A percentile compares a stretch with the other conserved stretches of the same genome.
Conservation (phyloP, 2,888 invertebrate species). For the Crocallis elinguaria region DNA sequence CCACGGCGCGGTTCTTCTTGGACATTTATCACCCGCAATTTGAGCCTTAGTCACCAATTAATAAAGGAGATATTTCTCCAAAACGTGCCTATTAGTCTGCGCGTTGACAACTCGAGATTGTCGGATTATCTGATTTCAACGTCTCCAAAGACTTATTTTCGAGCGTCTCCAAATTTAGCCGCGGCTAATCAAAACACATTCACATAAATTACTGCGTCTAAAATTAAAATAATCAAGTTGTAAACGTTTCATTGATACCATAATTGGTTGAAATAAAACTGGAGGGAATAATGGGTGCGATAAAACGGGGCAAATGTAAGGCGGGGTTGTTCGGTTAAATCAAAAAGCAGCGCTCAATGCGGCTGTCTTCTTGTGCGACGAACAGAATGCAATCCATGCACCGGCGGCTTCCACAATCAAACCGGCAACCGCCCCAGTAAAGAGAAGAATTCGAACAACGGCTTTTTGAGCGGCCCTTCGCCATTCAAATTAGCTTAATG, state of each 20-base stretch:
- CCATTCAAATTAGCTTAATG: slow-evolving; percentile 85
- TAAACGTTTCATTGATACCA: slow-evolving; percentile 41
- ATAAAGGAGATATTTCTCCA: slow-evolving; percentile 59
- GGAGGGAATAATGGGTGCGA: slow-evolving; percentile 54
- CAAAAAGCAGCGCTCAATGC: slow-evolving; percentile 71
- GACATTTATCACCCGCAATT: slow-evolving; percentile 70
- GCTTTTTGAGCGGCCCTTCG: slow-evolving; percentile 76
- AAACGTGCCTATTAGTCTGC: slow-evolving; percentile 59
- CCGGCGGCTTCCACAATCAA: slow-evolving; percentile 72
- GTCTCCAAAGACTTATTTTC: slow-evolving; percentile 70
- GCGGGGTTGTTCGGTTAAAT: slow-evolving; percentile 58
- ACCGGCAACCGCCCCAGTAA: slow-evolving; percentile 67
- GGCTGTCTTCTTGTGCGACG: slow-evolving; percentile 69
- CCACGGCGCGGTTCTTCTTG: slow-evolving; percentile 69
- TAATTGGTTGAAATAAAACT: slow-evolving; percentile 53
- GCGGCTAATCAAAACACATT: slow-evolving; percentile 42
- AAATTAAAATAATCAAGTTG: slow-evolving; percentile 41
- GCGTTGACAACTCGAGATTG: slow-evolving; percentile 76
- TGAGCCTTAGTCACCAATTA: slow-evolving; percentile 54
- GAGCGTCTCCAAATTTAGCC: slow-evolving; percentile 50
- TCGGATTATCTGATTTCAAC: slow-evolving; percentile 76
- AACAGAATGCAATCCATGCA: slow-evolving; percentile 74
- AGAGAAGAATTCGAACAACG: slow-evolving; percentile 80
- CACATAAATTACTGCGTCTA: slow-evolving; percentile 29
- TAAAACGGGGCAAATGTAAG: slow-evolving; percentile 56